A percentile compares a stretch with the other conserved stretches of the same genome.
Evolutionary conservation across 2,888 invertebrate species (phyloP).

Genomic region (Schrankia costaestrigalis): DNA sequence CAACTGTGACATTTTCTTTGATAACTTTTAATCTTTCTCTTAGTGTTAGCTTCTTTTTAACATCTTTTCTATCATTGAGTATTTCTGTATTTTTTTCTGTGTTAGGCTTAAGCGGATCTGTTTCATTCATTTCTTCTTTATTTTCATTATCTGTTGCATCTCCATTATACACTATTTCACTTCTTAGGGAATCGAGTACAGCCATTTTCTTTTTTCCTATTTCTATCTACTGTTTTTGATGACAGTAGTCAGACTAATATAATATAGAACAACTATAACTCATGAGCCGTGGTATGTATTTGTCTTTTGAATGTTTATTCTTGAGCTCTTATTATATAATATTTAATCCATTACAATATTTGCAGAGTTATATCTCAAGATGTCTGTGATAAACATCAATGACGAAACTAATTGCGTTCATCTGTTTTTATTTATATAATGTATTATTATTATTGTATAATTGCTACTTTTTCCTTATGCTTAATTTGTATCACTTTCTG

Average conservation of each 20-base stretch:
- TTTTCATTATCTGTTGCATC: conserved; percentile 23
- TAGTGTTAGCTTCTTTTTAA: conserved; percentile 45
- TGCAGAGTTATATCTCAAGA: conserved; percentile 34
- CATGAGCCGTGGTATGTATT: conserved; percentile 21
- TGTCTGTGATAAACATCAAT: conserved; percentile 38
- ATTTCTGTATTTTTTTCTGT: conserved; percentile 16
- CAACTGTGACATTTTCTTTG: conserved; percentile 83
- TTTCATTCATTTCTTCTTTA: conserved; percentile 33
- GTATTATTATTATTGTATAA: neutral
- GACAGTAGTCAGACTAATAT: conserved; percentile 22
- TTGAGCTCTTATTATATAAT: conserved; percentile 32
- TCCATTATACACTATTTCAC: conserved; percentile 12
- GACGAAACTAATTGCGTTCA: conserved; percentile 16
- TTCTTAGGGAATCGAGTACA: conserved; percentile 17
- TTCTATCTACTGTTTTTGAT: conserved; percentile 11
- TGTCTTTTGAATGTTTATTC: conserved; percentile 27
- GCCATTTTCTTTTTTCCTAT: conserved; percentile 7
- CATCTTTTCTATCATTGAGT: conserved; percentile 24
- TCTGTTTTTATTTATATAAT: conserved; percentile 8
- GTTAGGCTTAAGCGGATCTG: conserved; percentile 45
- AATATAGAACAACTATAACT: conserved; percentile 22
- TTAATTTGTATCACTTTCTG: too few species aligned
- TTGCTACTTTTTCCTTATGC: too few species aligned
- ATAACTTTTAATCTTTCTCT: conserved; percentile 57
- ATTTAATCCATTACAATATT: conserved; percentile 51